Percentiles rank a stretch among this genome's conserved stretches.
phyloP scores from a whole-genome alignment of 2,888 invertebrate species.

The Cosmia pyralina region DNA sequence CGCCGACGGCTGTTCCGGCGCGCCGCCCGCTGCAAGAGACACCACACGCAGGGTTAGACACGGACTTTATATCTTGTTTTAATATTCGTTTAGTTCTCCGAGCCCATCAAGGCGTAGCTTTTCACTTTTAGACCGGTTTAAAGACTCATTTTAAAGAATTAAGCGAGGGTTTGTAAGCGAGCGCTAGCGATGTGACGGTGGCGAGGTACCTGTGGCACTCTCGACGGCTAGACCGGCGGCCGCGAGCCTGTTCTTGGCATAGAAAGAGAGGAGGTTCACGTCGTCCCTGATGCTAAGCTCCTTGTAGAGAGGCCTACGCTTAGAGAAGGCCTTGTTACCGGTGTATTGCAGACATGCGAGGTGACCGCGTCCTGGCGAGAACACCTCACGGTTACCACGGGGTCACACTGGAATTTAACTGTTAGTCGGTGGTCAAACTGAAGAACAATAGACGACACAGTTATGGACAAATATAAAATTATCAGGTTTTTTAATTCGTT shows the following conservation, averaged over 20 bases:
- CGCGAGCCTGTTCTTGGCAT: slow-evolving; percentile 94
- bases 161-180: slow-evolving; percentile 85
- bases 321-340: slow-evolving; percentile 94
- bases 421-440: slow-evolving; percentile 79
- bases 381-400: slow-evolving; percentile 86
- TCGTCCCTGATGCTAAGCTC: slow-evolving; percentile 95
- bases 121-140: slow-evolving; percentile 77
- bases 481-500: slow-evolving; percentile 63
- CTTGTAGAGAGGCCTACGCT: slow-evolving; percentile 93
- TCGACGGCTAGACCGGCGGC: slow-evolving; percentile 89
- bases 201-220: slow-evolving; percentile 87
- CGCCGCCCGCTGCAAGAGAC: slow-evolving; percentile 90
- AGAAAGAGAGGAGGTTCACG: slow-evolving; percentile 96
- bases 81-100: slow-evolving; percentile 74
- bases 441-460: slow-evolving; percentile 61
- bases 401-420: slow-evolving; percentile 82
- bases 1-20: slow-evolving; percentile 90
- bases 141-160: slow-evolving; percentile 80
- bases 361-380: slow-evolving; percentile 93
- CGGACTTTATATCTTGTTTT: slow-evolving; percentile 84
- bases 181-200: slow-evolving; percentile 81
- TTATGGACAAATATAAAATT: slow-evolving; percentile 50
- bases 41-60: slow-evolving; percentile 90
- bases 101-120: slow-evolving; percentile 74
- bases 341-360: slow-evolving; percentile 96